Evolutionary conservation across 2,888 invertebrate genomes (phyloP).

Genomic region (Lutraria lutraria): DNA sequence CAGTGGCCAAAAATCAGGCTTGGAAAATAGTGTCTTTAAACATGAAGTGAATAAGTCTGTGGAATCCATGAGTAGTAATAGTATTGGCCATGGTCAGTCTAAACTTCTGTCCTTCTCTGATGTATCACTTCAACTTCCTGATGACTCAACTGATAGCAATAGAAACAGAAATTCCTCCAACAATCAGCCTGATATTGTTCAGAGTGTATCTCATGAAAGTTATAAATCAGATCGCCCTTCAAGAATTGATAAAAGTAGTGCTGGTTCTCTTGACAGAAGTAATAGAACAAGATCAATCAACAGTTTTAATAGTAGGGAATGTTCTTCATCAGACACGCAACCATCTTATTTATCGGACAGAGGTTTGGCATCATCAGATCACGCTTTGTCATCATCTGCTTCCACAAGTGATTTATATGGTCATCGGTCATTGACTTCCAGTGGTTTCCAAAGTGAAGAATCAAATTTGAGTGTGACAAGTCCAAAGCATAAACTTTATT

Average conservation of each 20-base stretch:
- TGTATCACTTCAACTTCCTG: slow-evolving; percentile 63
- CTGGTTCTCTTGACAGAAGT: neutral
- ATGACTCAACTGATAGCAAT: slow-evolving; percentile 39
- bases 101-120: slow-evolving; percentile 62
- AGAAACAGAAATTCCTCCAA: slow-evolving; percentile 31
- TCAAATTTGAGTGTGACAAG: slow-evolving; percentile 53
- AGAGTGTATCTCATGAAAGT: slow-evolving; percentile 14
- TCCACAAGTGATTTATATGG: slow-evolving; percentile 46
- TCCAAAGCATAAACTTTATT: slow-evolving; percentile 44
- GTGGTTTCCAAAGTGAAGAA: slow-evolving; percentile 71
- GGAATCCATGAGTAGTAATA: slow-evolving; percentile 38
- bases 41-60: slow-evolving; percentile 42
- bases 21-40: slow-evolving; percentile 39
- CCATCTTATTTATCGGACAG: slow-evolving; percentile 63
- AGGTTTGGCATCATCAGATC: slow-evolving; percentile 61
- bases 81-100: slow-evolving; percentile 37
- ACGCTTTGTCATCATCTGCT: slow-evolving; percentile 52
- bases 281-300: slow-evolving; percentile 37
- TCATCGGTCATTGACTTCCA: slow-evolving; percentile 62
- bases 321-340: slow-evolving; percentile 53
- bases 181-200: slow-evolving; percentile 42
- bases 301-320: slow-evolving; percentile 54
- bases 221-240: neutral
- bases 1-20: slow-evolving; percentile 9
- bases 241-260: neutral